Base-by-base conservation (phyloP, 2,888 invertebrate genomes). In the Melinopterus prodromus region DNA sequence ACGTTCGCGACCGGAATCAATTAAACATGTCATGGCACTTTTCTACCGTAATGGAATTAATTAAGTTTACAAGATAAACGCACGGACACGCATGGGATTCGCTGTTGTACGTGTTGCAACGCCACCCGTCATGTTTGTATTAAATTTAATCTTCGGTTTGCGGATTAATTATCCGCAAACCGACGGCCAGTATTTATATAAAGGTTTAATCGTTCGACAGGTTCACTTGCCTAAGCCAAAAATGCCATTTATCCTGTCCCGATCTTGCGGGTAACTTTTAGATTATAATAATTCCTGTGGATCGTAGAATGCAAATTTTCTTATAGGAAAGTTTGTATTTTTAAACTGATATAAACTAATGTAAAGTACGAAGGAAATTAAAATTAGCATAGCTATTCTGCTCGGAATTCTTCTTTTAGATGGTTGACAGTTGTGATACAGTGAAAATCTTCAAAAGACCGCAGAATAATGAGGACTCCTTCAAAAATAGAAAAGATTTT, bases 61-160 rank as follows among this genome's bases (percentile, higher is more conserved):
- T 80, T 78, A 80, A 70, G 69, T 80, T 78, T 80, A 74, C 78
- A 75, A 75, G 80, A 80, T 77, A 77, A 76, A 69, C 75, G 76
- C 37, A 16, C 16, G 38, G 76, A 53, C 53, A 12, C 53, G 12
- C 12, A 9, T 12, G 53, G 53, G 53, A 53, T 53, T 7, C 53
- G 53, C 53, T 53, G 2, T 53, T 16, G 70, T 70, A 72, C 53
- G 71, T 71, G 71, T 75, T 77, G 81, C 78, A 78, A 79, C 77
- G 80, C 78, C 79, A 77, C 74, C 72, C 80, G 82, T 83, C 83
- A 83, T 83, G 83, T 83, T 82, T 82, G 80, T 83, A 82, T 83
- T 83, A 82, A 78, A 77, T 76, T 79, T 81, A 83, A 83, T 81
- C 82, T 77, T 72, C 78, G 77, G 75, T 80, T 80, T 79, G 78